These are phyloP conservation scores for Eristalis intricaria DNA, from an alignment of 2,888 invertebrate genomes.

Conservation along the genomic window DNA sequence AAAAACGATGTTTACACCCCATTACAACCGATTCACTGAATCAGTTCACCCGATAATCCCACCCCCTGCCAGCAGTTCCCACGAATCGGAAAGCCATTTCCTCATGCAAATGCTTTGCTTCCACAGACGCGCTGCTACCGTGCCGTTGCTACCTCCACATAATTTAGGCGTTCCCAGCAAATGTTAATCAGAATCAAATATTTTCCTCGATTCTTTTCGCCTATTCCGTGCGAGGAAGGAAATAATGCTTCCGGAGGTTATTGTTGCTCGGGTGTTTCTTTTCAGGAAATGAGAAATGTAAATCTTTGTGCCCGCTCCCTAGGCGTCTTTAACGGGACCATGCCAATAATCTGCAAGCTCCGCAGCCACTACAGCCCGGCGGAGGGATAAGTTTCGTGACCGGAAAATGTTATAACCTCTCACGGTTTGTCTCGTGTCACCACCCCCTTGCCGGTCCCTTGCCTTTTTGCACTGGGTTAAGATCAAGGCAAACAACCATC, in stretches of 20 bases:
- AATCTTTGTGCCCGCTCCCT: constrained; percentile 22
- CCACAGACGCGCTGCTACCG: neutral
- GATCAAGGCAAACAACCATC: neutral
- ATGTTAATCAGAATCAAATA: constrained; percentile 54
- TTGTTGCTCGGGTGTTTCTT: constrained; percentile 38
- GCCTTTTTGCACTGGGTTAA: neutral
- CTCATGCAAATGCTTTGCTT: constrained; percentile 33
- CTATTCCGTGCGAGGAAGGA: constrained; percentile 8
- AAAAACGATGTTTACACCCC: constrained; percentile 35
- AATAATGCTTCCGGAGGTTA: constrained; percentile 44
- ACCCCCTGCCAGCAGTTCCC: neutral
- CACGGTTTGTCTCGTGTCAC: constrained; percentile 13
- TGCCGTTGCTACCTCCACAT: neutral
- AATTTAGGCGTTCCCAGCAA: constrained; percentile 34
- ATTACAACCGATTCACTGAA: constrained; percentile 33
- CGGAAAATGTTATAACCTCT: constrained; percentile 60
- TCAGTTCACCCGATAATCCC: constrained; percentile 7
- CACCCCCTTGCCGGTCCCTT: neutral
- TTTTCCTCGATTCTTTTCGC: constrained; percentile 33
- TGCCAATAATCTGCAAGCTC: constrained; percentile 8
- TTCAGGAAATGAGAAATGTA: constrained; percentile 55
- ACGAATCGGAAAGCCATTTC: constrained; percentile 54
- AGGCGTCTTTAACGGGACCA: neutral
- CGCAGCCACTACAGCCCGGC: neutral
- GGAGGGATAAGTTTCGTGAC: constrained; percentile 60